Conservation (phyloP, 1,140 invertebrate genomes). For the Pararge aegeria region DNA sequence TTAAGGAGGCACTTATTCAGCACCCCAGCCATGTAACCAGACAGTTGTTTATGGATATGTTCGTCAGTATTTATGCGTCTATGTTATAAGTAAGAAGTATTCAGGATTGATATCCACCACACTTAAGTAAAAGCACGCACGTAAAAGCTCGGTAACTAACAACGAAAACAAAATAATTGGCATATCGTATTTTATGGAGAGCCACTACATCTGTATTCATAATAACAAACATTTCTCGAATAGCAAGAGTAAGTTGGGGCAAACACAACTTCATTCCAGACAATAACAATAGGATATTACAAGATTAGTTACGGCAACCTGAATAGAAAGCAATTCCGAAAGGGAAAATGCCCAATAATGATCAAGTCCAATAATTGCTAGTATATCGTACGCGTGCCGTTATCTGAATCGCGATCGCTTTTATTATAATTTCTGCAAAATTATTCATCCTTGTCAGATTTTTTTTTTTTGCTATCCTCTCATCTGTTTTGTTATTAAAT, state of each 20-base stretch:
- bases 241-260: constrained; percentile 3
- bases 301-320: constrained; percentile 15
- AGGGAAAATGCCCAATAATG: constrained; percentile 13
- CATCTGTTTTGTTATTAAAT: too few relatives aligned
- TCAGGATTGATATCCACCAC: too few relatives aligned
- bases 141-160: not conserved
- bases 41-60: too few relatives aligned
- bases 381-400: constrained; percentile 2
- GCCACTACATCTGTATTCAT: not conserved
- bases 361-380: constrained; percentile 8
- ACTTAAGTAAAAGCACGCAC: too few relatives aligned
- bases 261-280: constrained; percentile 13
- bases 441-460: not conserved
- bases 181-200: not conserved
- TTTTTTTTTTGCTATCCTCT: not conserved
- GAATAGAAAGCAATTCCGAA: constrained; percentile 12
- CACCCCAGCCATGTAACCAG: too few relatives aligned
- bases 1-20: too few relatives aligned
- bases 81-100: too few relatives aligned
- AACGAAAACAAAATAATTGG: not conserved
- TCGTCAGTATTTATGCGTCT: too few relatives aligned
- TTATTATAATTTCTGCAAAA: not conserved
- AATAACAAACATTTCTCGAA: constrained; percentile 11
- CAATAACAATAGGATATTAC: constrained; percentile 12
- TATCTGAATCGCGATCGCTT: not conserved